Evolutionary conservation across 2,113 vertebrate genomes (phyloP).

Genomic region (Felis chaus): DNA sequence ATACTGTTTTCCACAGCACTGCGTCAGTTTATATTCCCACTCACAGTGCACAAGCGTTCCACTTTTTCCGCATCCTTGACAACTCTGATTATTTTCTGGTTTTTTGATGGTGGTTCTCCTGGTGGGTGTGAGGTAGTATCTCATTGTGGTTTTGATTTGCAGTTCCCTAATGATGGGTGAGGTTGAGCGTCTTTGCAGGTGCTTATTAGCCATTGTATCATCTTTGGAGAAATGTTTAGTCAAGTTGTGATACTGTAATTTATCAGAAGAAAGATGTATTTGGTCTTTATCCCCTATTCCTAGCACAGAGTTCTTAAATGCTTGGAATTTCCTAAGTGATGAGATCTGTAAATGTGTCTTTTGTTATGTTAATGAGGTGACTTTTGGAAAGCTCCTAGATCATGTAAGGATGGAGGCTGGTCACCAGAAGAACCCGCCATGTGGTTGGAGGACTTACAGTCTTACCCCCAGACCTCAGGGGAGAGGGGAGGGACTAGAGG

Average conservation of each 20-base stretch:
- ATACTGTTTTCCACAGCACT: background rate
- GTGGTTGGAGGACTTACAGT: background rate
- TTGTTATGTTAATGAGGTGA: background rate
- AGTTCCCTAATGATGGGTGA: background rate
- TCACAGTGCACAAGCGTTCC: no score
- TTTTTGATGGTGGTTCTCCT: background rate
- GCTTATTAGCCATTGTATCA: background rate
- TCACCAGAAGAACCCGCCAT: background rate
- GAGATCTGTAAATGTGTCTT: background rate
- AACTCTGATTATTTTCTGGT: background rate
- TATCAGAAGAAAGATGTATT: background rate
- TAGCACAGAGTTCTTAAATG: background rate
- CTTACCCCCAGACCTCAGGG: background rate
- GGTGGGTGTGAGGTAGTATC: no score
- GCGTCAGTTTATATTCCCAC: background rate
- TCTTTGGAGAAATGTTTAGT: background rate
- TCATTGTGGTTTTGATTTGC: background rate
- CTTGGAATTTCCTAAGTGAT: background rate
- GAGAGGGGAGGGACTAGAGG: background rate
- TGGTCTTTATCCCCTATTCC: background rate
- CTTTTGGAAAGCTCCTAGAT: background rate
- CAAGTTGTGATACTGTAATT: background rate
- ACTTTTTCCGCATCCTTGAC: fast-evolving
- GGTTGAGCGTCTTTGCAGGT: background rate
- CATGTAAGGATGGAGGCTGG: background rate